Conservation (phyloP, 2,888 invertebrate genomes). For the Volucella bombylans region DNA sequence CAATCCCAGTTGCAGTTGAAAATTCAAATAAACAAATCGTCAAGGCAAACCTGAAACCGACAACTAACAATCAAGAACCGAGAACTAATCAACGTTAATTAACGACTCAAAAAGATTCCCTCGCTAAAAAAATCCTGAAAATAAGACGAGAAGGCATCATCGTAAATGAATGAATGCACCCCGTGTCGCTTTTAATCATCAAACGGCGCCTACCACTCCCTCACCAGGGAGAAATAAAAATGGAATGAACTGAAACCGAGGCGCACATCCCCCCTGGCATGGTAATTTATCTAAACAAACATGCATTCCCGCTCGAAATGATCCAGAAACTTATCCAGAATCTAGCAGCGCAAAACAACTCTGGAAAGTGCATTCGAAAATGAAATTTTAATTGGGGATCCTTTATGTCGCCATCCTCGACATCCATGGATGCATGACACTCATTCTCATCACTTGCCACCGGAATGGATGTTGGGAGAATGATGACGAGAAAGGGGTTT, state of each 20-base stretch:
- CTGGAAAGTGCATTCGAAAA: conserved; percentile 72
- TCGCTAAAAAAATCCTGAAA: conserved; percentile 19
- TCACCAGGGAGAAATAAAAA: not conserved
- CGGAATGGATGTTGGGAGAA: too few relatives aligned
- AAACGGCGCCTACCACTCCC: conserved; percentile 69
- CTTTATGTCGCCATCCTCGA: conserved; percentile 69
- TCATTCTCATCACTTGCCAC: conserved; percentile 19
- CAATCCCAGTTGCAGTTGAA: conserved; percentile 6
- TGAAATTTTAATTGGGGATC: conserved; percentile 73
- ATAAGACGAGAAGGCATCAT: conserved; percentile 32
- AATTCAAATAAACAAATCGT: conserved; percentile 65
- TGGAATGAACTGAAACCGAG: conserved; percentile 5
- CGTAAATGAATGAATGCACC: conserved; percentile 61
- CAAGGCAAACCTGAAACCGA: conserved; percentile 17
- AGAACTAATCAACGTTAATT: conserved; percentile 73
- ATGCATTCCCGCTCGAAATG: conserved; percentile 52
- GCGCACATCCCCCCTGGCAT: conserved; percentile 37
- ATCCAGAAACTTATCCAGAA: conserved; percentile 64
- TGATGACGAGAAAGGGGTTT: not conserved
- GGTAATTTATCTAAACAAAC: conserved; percentile 72
- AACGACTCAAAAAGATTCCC: conserved; percentile 54
- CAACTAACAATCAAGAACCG: not conserved
- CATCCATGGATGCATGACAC: conserved; percentile 67
- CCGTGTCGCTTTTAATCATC: conserved; percentile 68
- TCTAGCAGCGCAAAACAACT: conserved; percentile 57